A percentile compares a stretch with the other conserved stretches of the same genome.
Conservation (phyloP, 2,797 vertebrate genomes). For the Onychomys leucogaster region DNA sequence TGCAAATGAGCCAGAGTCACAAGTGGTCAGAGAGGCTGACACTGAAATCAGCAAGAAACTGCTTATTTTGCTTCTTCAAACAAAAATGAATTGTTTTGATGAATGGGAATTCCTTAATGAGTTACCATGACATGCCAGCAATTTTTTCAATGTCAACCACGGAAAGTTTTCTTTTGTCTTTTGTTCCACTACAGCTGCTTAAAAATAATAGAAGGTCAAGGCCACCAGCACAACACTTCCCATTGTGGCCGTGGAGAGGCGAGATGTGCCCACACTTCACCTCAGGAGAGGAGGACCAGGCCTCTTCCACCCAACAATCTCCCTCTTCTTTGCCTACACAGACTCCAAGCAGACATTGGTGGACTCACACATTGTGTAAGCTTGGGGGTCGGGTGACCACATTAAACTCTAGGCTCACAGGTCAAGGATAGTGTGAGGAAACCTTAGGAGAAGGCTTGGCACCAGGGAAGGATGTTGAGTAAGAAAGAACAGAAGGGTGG, state of each 20-base stretch:
- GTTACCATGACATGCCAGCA: constrained; percentile 86
- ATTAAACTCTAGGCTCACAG: neutral
- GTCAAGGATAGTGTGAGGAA: neutral
- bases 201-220: constrained; percentile 84
- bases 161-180: constrained; percentile 83
- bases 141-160: constrained; percentile 86
- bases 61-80: constrained; percentile 88
- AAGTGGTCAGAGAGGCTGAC: constrained; percentile 83
- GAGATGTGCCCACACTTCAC: neutral
- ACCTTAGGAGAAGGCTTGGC: too few relatives aligned
- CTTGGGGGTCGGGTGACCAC: too few relatives aligned
- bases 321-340: neutral
- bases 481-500: neutral
- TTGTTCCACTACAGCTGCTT: constrained; percentile 82
- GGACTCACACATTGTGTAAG: neutral
- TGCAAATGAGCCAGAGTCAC: constrained; percentile 82
- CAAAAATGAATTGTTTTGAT: constrained; percentile 89
- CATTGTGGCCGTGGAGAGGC: constrained; percentile 55
- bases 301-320: neutral
- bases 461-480: neutral
- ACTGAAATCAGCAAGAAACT: constrained; percentile 86
- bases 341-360: neutral
- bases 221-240: constrained; percentile 41
- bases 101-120: constrained; percentile 88
- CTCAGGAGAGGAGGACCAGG: neutral